Percentiles rank a stretch among this genome's conserved stretches.
phyloP scores from a whole-genome alignment of 2,113 vertebrate species.

The Hemichromis elongatus region DNA sequence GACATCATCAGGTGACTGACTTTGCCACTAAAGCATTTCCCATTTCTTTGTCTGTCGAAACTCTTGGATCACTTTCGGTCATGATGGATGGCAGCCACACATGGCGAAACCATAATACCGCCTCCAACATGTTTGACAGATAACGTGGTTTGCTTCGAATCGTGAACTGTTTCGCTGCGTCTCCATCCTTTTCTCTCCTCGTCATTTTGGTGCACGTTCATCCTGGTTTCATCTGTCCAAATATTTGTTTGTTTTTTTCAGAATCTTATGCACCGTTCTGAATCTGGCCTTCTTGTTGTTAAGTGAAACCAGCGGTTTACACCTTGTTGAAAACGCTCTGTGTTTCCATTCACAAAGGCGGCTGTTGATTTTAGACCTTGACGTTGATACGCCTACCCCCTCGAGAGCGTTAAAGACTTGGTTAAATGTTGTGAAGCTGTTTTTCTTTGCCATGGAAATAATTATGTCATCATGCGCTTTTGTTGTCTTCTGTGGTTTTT shows the following conservation, averaged over 20 bases:
- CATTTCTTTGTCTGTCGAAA: neutral
- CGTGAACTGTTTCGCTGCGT: neutral
- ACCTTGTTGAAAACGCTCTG: neutral
- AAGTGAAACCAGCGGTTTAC: neutral
- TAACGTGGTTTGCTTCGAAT: rapidly evolving
- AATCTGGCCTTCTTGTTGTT: neutral
- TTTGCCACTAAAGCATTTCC: neutral
- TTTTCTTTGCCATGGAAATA: neutral
- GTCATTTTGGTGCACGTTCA: neutral
- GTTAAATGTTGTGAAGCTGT: neutral
- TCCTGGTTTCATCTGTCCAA: neutral
- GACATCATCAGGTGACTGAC: neutral
- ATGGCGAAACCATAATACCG: neutral
- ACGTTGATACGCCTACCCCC: neutral
- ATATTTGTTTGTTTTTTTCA: neutral
- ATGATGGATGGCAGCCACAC: neutral
- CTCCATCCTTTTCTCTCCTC: neutral
- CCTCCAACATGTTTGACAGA: neutral
- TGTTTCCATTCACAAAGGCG: neutral
- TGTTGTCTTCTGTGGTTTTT: neutral
- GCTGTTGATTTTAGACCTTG: neutral
- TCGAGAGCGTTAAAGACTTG: neutral
- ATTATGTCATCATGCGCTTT: neutral
- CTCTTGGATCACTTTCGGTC: neutral
- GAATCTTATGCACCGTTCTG: rapidly evolving